Conservation (phyloP, 2,797 vertebrate genomes). For the Hydrophis major region DNA sequence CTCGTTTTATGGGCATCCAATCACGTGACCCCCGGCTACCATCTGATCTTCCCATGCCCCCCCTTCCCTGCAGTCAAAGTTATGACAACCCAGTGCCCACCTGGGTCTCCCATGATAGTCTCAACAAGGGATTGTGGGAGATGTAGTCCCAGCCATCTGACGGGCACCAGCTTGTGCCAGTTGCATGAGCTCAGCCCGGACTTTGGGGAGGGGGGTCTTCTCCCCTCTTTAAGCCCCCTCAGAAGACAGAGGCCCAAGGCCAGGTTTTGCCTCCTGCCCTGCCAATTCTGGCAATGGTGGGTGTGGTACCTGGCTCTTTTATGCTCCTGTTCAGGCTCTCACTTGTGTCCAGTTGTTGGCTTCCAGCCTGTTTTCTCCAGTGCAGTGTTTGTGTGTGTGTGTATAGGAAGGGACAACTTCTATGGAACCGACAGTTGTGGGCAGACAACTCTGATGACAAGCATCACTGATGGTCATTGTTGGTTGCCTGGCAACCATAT, state of each 20-base stretch:
- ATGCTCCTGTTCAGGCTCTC: too few species aligned
- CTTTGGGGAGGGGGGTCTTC: not conserved
- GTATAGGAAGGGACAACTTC: not conserved
- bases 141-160: not conserved
- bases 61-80: not conserved
- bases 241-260: not conserved
- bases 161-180: not conserved
- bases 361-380: not conserved
- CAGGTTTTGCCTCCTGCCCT: not conserved
- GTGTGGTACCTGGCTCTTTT: not conserved
- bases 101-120: not conserved
- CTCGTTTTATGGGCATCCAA: not conserved
- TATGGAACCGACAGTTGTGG: not conserved
- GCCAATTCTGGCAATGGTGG: not conserved
- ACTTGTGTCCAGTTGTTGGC: not conserved
- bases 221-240: too few species aligned
- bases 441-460: not conserved
- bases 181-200: not conserved
- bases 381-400: not conserved
- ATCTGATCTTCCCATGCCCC: not conserved
- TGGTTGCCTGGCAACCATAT: not conserved
- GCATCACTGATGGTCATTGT: too few species aligned
- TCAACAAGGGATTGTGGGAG: too few species aligned
- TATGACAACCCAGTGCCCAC: not conserved
- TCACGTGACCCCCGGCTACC: not conserved